phyloP scores from a whole-genome alignment of 2,888 invertebrate genomes.

The Mongoloraphidia duomilia region DNA sequence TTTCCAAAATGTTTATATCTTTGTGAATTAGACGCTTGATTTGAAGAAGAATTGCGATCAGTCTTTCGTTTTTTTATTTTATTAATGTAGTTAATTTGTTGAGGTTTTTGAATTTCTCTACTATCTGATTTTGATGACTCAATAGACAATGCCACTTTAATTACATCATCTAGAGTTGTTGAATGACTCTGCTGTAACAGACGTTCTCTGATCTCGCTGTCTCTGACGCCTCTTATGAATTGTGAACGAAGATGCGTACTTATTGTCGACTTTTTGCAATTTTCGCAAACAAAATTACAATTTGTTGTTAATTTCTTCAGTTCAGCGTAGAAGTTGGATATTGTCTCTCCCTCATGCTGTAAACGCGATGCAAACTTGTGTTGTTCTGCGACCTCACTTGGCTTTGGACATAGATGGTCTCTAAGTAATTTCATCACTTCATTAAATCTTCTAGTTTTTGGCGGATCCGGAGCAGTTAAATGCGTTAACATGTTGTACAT shows the following conservation, averaged over 20 bases:
- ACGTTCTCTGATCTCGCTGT: background rate
- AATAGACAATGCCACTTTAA: background rate
- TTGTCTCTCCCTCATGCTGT: background rate
- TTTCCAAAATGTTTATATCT: too few relatives aligned
- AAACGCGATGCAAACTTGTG: conserved; percentile 2
- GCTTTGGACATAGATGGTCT: background rate
- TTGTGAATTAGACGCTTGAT: too few relatives aligned
- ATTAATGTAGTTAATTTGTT: too few relatives aligned
- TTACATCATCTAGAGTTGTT: background rate
- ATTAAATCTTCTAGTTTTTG: background rate
- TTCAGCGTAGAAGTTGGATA: background rate
- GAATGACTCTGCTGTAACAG: background rate
- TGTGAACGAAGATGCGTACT: background rate
- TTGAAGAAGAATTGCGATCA: too few relatives aligned
- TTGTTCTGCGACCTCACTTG: conserved; percentile 1
- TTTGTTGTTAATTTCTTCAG: conserved; percentile 1
- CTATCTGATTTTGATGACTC: conserved; percentile 1
- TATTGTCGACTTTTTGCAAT: background rate
- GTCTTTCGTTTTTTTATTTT: too few relatives aligned
- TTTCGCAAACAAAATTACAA: background rate
- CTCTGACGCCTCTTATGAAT: background rate
- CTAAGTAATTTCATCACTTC: conserved; percentile 1
- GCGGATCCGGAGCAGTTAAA: background rate
- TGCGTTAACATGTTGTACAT: background rate
- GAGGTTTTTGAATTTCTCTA: background rate